phyloP scores from a whole-genome alignment of 2,888 invertebrate species.

The Metalampra italica region DNA sequence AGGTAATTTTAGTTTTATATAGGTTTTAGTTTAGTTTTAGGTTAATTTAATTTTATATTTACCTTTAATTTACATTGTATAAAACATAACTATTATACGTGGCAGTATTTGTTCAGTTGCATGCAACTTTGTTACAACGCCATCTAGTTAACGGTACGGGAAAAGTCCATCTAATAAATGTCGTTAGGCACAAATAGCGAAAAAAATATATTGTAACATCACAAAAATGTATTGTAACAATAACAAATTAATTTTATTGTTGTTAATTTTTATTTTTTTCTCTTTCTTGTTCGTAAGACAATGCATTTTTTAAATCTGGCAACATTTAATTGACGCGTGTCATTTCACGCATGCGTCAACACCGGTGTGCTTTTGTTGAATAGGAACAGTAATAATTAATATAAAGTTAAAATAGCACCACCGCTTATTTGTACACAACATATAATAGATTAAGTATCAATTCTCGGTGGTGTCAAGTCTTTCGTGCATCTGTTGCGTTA shows the following conservation, averaged over 20 bases:
- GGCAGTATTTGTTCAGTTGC: no score
- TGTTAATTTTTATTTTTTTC: no score
- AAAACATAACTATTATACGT: no score
- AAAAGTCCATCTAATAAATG: no score
- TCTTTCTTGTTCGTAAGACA: no score
- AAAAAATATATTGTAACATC: no score
- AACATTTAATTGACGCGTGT: slow-evolving; percentile 38
- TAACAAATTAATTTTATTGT: background rate
- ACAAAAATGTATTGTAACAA: background rate
- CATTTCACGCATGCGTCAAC: slow-evolving; percentile 16
- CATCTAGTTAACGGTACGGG: background rate
- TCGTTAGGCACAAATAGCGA: background rate
- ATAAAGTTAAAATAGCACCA: background rate
- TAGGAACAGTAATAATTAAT: background rate
- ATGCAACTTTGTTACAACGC: background rate
- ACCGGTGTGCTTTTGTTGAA: background rate
- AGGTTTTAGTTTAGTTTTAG: no score
- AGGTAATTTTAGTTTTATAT: no score
- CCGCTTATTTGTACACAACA: background rate
- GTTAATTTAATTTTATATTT: no score
- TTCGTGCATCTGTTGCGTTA: background rate
- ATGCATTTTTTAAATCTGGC: slow-evolving; percentile 12
- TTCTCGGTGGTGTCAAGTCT: background rate
- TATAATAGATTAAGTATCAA: background rate
- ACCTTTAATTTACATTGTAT: no score